Conservation (phyloP, 2,797 vertebrate species). For the Cacajao melanocephalus region DNA sequence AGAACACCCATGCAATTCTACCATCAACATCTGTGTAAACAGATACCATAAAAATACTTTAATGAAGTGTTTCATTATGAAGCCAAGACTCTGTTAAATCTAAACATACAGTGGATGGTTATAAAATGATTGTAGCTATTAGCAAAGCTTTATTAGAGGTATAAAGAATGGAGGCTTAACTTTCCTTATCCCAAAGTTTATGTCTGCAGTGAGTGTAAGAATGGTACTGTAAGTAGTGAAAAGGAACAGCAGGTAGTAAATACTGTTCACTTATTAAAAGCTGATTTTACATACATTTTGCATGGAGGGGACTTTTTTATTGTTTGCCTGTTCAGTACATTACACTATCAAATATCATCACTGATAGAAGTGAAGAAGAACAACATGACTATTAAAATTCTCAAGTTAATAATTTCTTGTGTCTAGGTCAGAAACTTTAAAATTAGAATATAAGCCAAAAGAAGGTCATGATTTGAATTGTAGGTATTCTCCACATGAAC, state of each 20-base stretch:
- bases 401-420: background rate
- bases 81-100: background rate
- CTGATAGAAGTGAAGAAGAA: background rate
- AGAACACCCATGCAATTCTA: background rate
- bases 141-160: background rate
- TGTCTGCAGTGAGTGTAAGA: background rate
- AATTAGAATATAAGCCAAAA: background rate
- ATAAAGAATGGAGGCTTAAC: background rate
- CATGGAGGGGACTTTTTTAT: background rate
- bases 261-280: background rate
- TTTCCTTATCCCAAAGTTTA: background rate
- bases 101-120: background rate
- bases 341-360: background rate
- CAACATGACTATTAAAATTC: background rate
- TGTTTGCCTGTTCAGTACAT: background rate
- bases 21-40: background rate
- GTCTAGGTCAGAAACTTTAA: slow-evolving; percentile 47
- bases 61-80: background rate
- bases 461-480: slow-evolving; percentile 65
- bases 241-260: background rate
- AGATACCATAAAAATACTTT: background rate
- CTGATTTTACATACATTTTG: background rate
- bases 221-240: background rate
- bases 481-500: slow-evolving; percentile 25
- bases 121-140: background rate